Conservation (phyloP, 2,888 invertebrate genomes). For the Andrena flavipes region DNA sequence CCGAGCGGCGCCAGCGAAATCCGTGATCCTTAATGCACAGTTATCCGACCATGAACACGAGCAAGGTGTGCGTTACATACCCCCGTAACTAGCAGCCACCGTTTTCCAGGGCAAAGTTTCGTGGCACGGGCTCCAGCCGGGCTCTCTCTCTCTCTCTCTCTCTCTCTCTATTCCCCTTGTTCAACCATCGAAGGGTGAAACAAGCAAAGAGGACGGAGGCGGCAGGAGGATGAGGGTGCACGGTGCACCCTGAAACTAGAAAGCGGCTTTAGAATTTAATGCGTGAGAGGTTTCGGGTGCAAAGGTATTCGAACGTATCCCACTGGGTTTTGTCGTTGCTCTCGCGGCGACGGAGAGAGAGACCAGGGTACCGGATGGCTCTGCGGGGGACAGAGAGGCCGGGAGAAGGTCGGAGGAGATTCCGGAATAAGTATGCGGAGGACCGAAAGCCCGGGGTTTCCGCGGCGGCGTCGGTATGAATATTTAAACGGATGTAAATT, state of each 20-base stretch:
- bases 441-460: conserved; percentile 72
- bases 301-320: conserved; percentile 69
- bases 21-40: conserved; percentile 37
- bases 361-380: conserved; percentile 18
- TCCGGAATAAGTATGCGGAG: conserved; percentile 72
- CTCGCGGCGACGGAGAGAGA: conserved; percentile 27
- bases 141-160: too few species aligned
- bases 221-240: conserved; percentile 5
- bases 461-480: conserved; percentile 72
- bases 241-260: conserved; percentile 65
- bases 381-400: conserved; percentile 24
- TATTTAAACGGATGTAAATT: conserved; percentile 80
- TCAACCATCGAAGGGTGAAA: conserved; percentile 47
- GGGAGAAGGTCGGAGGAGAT: conserved; percentile 35
- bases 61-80: conserved; percentile 20
- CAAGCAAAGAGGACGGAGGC: conserved; percentile 31
- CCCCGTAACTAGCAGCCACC: conserved; percentile 49
- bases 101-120: conserved; percentile 58
- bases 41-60: conserved; percentile 50
- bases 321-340: conserved; percentile 59
- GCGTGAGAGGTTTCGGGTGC: conserved; percentile 74
- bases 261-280: conserved; percentile 78
- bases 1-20: conserved; percentile 19
- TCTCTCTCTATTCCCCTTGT: background rate
- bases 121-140: conserved; percentile 9